Evolutionary conservation across 2,797 vertebrate species (phyloP).

Genomic region (Phoxinus dragarum): DNA sequence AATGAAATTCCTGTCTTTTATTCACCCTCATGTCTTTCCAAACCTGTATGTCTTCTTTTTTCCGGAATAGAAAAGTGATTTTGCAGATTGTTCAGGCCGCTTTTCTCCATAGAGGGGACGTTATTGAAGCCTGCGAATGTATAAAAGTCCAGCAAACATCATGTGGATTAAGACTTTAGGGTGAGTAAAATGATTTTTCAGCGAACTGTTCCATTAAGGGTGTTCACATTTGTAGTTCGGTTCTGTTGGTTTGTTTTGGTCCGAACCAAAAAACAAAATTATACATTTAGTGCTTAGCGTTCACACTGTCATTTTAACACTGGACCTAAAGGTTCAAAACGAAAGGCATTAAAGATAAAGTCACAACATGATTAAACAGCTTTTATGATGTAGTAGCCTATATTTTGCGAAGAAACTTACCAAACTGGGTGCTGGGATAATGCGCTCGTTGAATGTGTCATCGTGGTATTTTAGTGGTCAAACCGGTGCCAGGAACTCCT

Average conservation of each 20-base stretch:
- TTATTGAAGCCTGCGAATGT: not conserved
- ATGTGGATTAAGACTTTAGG: not conserved
- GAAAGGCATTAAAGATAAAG: too few species aligned
- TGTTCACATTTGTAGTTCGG: not conserved
- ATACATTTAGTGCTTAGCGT: not conserved
- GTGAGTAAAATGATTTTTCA: not conserved
- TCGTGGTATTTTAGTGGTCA: not conserved
- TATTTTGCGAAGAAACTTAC: too few species aligned
- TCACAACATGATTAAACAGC: too few species aligned
- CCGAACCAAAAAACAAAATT: not conserved
- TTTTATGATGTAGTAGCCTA: too few species aligned
- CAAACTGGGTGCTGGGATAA: not conserved
- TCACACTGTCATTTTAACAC: not conserved
- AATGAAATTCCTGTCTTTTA: not conserved
- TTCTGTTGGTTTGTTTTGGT: not conserved
- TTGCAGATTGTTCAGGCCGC: not conserved
- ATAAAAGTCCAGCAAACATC: not conserved
- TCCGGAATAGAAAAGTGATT: not conserved
- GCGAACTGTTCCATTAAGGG: not conserved
- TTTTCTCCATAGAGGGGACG: not conserved
- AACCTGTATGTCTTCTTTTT: not conserved
- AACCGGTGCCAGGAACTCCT: too few species aligned
- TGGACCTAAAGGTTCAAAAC: too few species aligned
- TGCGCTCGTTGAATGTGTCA: not conserved
- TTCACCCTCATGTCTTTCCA: not conserved